These are phyloP conservation scores for Drosophila affinis DNA, from an alignment of 2,888 invertebrate species.

Conservation along the genomic window DNA sequence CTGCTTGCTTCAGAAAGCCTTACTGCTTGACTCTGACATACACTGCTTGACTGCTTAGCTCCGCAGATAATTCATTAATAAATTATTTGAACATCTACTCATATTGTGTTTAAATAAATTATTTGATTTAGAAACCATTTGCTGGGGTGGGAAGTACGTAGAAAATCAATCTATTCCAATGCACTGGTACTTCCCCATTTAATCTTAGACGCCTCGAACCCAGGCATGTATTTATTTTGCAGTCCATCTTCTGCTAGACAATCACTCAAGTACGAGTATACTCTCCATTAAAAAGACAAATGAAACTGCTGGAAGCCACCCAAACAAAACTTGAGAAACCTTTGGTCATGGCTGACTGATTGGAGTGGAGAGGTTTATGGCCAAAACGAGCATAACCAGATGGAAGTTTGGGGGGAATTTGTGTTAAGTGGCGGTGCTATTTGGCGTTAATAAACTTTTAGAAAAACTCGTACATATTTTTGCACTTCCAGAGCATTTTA, in stretches of 20 bases:
- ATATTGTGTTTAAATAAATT: background rate
- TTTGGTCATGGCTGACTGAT: background rate
- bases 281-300: background rate
- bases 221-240: background rate
- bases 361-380: background rate
- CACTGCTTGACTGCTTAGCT: background rate
- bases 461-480: slow-evolving; percentile 8
- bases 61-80: background rate
- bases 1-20: background rate
- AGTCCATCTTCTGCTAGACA: background rate
- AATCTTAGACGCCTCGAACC: background rate
- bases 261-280: background rate
- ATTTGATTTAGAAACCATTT: background rate
- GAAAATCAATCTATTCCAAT: background rate
- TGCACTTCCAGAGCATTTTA: slow-evolving; percentile 29
- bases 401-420: background rate
- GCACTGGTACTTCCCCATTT: background rate
- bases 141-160: background rate
- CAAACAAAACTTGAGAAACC: background rate
- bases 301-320: background rate
- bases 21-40: background rate
- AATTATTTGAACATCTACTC: too few species aligned
- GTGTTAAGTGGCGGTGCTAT: background rate
- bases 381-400: background rate
- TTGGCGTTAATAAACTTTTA: slow-evolving; percentile 5